These are phyloP conservation scores for Nephrotoma flavescens DNA, from an alignment of 2,888 invertebrate species.

Conservation along the genomic window DNA sequence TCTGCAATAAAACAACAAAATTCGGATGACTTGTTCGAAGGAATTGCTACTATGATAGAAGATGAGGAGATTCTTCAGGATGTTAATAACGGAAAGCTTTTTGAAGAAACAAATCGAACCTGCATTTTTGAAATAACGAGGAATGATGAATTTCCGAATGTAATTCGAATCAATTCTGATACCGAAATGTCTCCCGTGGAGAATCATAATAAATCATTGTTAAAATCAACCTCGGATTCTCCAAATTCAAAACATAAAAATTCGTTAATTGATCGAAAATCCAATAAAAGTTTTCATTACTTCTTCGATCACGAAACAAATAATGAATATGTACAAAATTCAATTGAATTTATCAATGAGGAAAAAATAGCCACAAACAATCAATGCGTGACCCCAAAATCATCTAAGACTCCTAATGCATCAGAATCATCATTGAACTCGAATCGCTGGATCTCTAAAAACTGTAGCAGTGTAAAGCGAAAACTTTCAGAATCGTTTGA, in stretches of 20 bases:
- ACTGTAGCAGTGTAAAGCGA: background rate
- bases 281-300: background rate
- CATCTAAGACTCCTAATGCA: background rate
- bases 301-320: background rate
- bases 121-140: conserved; percentile 2
- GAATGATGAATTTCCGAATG: background rate
- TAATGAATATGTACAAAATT: background rate
- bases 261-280: background rate
- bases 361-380: background rate
- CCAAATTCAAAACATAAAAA: background rate
- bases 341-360: background rate
- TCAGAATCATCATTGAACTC: background rate
- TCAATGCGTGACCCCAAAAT: background rate
- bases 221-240: background rate
- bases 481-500: background rate
- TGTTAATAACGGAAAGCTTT: background rate
- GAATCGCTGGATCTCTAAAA: background rate
- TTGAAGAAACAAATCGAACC: background rate
- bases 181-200: conserved; percentile 1
- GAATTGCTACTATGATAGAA: background rate
- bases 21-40: background rate
- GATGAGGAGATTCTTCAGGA: background rate
- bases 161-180: background rate
- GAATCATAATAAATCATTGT: background rate
- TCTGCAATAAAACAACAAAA: background rate